These are phyloP conservation scores for Drosophila melanocephala DNA, from an alignment of 2,888 invertebrate species.

Conservation along the genomic window DNA sequence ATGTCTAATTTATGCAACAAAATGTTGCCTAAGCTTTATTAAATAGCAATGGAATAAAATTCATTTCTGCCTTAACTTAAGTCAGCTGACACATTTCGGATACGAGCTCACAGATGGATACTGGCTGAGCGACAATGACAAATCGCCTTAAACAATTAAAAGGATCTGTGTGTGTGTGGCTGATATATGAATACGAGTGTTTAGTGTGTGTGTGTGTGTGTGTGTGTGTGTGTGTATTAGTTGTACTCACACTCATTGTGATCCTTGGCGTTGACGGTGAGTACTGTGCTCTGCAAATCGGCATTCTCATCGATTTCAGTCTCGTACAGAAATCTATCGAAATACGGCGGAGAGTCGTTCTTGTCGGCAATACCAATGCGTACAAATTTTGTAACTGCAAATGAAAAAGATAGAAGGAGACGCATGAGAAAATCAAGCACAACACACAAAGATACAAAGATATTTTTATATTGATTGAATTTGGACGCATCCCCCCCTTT, in stretches of 20 bases:
- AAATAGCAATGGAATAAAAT: slow-evolving; percentile 35
- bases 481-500: background rate
- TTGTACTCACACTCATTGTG: slow-evolving; percentile 97
- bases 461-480: slow-evolving; percentile 18
- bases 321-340: slow-evolving; percentile 97
- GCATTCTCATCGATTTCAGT: slow-evolving; percentile 99
- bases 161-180: background rate
- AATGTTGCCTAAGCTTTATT: slow-evolving; percentile 25
- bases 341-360: slow-evolving; percentile 99
- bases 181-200: background rate
- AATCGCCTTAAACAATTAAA: slow-evolving; percentile 47
- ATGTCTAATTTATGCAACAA: slow-evolving; percentile 66
- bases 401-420: slow-evolving; percentile 47
- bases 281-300: slow-evolving; percentile 97
- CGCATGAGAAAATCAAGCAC: background rate
- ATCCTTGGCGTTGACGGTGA: slow-evolving; percentile 99
- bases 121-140: slow-evolving; percentile 26
- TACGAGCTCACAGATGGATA: background rate
- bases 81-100: slow-evolving; percentile 4
- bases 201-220: background rate
- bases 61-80: slow-evolving; percentile 16
- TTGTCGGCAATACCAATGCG: slow-evolving; percentile 99
- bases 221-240: background rate
- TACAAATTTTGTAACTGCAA: slow-evolving; percentile 98
- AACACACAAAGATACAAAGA: slow-evolving; percentile 14